Evolutionary conservation across 2,888 invertebrate species (phyloP), one percentile per base, ranked within the genome.

Genomic region (Pseudoips prasinana): DNA sequence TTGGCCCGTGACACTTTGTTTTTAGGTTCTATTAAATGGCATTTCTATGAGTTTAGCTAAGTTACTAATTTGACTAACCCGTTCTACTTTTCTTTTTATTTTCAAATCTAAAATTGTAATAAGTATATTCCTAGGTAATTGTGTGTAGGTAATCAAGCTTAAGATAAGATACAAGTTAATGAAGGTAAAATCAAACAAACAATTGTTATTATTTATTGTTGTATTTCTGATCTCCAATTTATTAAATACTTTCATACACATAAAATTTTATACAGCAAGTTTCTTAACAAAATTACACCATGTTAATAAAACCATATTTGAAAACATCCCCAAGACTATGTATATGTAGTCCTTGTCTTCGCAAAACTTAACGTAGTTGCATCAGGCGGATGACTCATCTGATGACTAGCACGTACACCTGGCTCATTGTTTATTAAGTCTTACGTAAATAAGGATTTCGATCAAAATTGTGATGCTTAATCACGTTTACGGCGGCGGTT

Each of bases 401-500:
- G 23, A 19, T 25, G 46, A 32, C 39, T 31, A 25, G n/a, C 28
- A 39, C 11, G 8, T 45, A 38, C n/a, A n/a, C n/a, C n/a, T n/a
- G 1, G 25, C 36, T 36, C 19, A 34, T 29, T 25, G 29, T 3
- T n/a, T n/a, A 39, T 40, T 36, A 46, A 46, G 55, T 52, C 35
- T 49, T 52, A 46, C 46, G 33, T 51, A 42, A 45, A 43, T 33
- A 39, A 33, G 35, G 46, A 40, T 36, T 44, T 8, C 14, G 39
- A 11, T 20, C 20, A 14, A 9, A 33, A n/a, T n/a, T 7, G 24
- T 29, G 11, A 11, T 39, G 23, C 59, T 75, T 87, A 88, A 44
- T 89, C 81, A 73, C 89, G 86, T 59, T 85, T 88, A 69, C 89
- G 89, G 58, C 89, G 86, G 53, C 86, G 88, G 39, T 86, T 74